Base-by-base conservation (phyloP, 53 echinoderm and acorn worm genomes). In the Holothuria scabra region DNA sequence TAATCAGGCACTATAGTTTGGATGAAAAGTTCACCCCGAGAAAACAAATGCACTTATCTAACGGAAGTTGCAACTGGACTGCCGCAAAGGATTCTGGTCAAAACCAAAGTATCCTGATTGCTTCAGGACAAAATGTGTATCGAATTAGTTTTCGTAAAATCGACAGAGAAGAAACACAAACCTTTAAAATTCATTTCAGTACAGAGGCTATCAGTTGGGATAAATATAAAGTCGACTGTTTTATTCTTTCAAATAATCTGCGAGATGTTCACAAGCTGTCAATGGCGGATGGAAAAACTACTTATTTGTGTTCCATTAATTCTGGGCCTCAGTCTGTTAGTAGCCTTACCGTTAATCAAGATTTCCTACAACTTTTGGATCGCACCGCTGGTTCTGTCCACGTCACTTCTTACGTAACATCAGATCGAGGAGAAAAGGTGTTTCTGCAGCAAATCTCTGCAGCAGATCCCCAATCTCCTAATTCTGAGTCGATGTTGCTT, bases 211-310 rank as follows among this genome's bases (percentile, higher is more conserved):
- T 78, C 20, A 29, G 55, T 20, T 78, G 78, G 78, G 78, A 78
- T 59, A 33, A 78, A 31, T 59, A 30, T 56, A 56, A 56, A 28
- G 19, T 59, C 24, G 78, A 78, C 29, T 78, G 78, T 31, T 78
- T 58, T 32, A 26, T 78, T 2, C 78, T 78, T 0, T 55, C 56
- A 10, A 28, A 78, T 5, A 30, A 78, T 30, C 57, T 56, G 1
- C 78, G 78, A 14, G 31, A 30, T 78, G 58, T 78, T 58, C 33
- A 78, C 31, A 30, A 59, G 56, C 24, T 78, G 56, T 78, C 78
- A 2, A 56, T 56, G 34, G 41, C 41, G 41, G 31, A 57, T 32
- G 78, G 78, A 0, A 56, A 55, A 4, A 31, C 58, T 21, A 56
- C 16, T 26, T 56, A 28, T 30, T 56, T 78, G 26, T 78, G 78